Evolutionary conservation across 2,888 invertebrate species (phyloP).

Genomic region (Agonopterix arenella): DNA sequence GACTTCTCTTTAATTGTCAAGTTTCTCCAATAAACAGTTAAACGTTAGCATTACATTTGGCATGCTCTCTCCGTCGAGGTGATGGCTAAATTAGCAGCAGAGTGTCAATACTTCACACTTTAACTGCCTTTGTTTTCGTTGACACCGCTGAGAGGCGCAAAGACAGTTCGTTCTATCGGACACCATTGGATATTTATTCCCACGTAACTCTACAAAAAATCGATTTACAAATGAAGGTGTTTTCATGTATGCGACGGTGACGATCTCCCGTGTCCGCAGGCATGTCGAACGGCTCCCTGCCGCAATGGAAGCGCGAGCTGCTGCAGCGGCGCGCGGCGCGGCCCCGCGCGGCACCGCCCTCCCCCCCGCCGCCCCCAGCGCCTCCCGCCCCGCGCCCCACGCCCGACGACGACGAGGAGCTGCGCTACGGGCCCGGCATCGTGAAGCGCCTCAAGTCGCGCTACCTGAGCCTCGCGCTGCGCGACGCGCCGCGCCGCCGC

Average conservation of each 20-base stretch:
- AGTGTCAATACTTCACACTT: no score
- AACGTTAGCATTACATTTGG: no score
- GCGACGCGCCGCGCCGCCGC: conserved; percentile 82
- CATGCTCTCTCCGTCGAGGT: no score
- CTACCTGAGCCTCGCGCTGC: conserved; percentile 89
- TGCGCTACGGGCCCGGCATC: conserved; percentile 94
- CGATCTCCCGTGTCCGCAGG: conserved; percentile 29
- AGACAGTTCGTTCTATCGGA: no score
- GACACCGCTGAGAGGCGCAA: no score
- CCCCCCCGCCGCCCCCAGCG: conserved; percentile 32
- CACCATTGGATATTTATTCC: no score
- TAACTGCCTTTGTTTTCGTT: no score
- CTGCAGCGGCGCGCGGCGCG: conserved; percentile 82
- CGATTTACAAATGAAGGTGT: no score
- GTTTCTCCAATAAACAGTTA: no score
- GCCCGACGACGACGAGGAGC: conserved; percentile 79
- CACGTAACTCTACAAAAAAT: no score
- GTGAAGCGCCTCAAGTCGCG: conserved; percentile 91
- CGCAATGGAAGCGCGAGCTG: conserved; percentile 91
- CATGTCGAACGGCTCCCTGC: conserved; percentile 73
- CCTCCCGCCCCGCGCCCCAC: conserved; percentile 39
- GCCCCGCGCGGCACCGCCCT: conserved; percentile 30
- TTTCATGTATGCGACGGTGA: not conserved
- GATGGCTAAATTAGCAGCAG: no score
- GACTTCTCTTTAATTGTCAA: no score